Conservation (phyloP, 1,140 invertebrate species). For the Cylas formicarius region DNA sequence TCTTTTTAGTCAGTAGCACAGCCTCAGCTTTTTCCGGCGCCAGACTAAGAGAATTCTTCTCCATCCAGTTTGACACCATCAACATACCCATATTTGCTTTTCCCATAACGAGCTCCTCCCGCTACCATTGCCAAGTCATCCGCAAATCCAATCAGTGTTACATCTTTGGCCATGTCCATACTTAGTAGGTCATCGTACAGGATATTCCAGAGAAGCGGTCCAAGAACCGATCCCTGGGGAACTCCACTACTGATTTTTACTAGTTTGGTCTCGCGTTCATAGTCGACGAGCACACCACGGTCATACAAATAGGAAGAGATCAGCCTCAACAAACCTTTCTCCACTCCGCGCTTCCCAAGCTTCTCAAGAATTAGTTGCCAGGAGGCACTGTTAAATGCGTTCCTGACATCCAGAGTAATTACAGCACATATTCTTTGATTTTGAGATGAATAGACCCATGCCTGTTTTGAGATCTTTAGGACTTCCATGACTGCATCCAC, state of each 20-base stretch:
- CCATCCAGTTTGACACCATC: slow-evolving; percentile 11
- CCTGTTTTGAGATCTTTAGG: background rate
- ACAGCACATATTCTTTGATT: background rate
- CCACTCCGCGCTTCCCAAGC: slow-evolving; percentile 19
- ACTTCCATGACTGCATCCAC: slow-evolving; percentile 34
- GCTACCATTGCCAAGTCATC: slow-evolving; percentile 31
- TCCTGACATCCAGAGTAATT: slow-evolving; percentile 43
- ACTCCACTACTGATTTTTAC: slow-evolving; percentile 37
- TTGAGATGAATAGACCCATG: slow-evolving; percentile 29
- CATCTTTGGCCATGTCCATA: slow-evolving; percentile 20
- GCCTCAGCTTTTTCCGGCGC: slow-evolving; percentile 25
- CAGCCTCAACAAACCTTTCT: slow-evolving; percentile 24
- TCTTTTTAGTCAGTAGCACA: slow-evolving; percentile 18
- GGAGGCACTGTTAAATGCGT: slow-evolving; percentile 42
- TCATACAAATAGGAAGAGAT: slow-evolving; percentile 36
- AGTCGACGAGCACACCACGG: slow-evolving; percentile 24
- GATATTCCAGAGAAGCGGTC: slow-evolving; percentile 40
- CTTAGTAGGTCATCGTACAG: slow-evolving; percentile 37
- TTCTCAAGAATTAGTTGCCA: no score
- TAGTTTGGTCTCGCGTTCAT: slow-evolving; percentile 8
- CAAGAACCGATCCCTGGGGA: slow-evolving; percentile 43
- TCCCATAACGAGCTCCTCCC: background rate
- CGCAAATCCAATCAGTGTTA: slow-evolving; percentile 27
- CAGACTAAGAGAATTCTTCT: slow-evolving; percentile 16
- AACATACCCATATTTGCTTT: background rate